phyloP scores from a whole-genome alignment of 2,113 vertebrate genomes.

The Leucopsar rothschildi region DNA sequence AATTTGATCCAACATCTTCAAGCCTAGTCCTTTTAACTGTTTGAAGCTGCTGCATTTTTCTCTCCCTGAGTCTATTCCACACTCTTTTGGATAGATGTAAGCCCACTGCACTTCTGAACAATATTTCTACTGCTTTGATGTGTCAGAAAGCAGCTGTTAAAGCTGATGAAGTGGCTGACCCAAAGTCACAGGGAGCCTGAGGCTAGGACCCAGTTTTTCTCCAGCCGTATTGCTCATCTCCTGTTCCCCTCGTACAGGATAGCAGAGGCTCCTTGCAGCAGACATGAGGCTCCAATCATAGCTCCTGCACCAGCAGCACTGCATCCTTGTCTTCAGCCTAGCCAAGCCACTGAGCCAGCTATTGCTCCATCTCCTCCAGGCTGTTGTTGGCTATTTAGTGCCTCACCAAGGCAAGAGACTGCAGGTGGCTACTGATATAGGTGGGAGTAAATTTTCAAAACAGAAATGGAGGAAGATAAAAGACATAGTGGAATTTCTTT shows the following conservation, averaged over 20 bases:
- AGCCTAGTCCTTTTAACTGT: neutral
- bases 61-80: neutral
- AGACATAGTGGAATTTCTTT: neutral
- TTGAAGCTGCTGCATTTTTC: neutral
- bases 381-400: neutral
- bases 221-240: fast-evolving
- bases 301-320: neutral
- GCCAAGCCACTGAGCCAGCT: neutral
- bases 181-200: neutral
- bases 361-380: neutral
- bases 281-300: fast-evolving
- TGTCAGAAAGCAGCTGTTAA: neutral
- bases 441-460: neutral
- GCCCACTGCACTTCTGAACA: neutral
- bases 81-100: neutral
- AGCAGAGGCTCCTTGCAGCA: neutral
- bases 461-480: neutral
- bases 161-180: neutral
- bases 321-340: neutral
- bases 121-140: neutral
- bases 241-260: neutral
- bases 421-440: fast-evolving
- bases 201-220: neutral
- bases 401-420: neutral
- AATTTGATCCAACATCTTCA: neutral